Conservation (phyloP, 2,113 vertebrate genomes). For the Suncus etruscus region DNA sequence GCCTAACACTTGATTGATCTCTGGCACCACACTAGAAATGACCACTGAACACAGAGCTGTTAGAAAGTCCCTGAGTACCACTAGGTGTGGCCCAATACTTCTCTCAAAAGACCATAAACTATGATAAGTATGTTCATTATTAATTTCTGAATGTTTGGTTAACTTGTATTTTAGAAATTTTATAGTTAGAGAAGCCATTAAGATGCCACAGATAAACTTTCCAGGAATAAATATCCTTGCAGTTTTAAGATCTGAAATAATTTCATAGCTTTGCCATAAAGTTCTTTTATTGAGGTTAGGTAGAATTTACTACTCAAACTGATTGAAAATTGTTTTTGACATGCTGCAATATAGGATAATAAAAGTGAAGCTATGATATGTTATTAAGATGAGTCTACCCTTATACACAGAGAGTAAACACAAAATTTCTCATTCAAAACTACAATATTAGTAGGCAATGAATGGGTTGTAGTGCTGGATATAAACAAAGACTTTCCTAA, state of each 20-base stretch:
- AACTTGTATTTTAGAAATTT: conserved; percentile 30
- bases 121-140: conserved; percentile 1
- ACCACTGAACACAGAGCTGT: too few relatives aligned
- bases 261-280: conserved; percentile 47
- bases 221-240: conserved; percentile 17
- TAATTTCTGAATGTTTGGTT: conserved; percentile 19
- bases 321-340: conserved; percentile 25
- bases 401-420: neutral
- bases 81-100: too few relatives aligned
- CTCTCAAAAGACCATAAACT: neutral
- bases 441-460: neutral
- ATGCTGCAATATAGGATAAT: neutral
- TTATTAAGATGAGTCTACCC: neutral
- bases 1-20: too few relatives aligned
- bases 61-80: too few relatives aligned
- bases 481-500: too few relatives aligned
- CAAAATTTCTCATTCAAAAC: neutral
- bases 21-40: too few relatives aligned
- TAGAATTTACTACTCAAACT: conserved; percentile 26
- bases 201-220: conserved; percentile 50
- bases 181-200: conserved; percentile 20
- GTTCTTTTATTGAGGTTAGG: conserved; percentile 13
- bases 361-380: neutral
- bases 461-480: neutral
- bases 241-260: conserved; percentile 55